Percentiles rank a stretch among this genome's conserved stretches.
phyloP scores from a whole-genome alignment of 2,888 invertebrate species.

The Allophyes oxyacanthae region DNA sequence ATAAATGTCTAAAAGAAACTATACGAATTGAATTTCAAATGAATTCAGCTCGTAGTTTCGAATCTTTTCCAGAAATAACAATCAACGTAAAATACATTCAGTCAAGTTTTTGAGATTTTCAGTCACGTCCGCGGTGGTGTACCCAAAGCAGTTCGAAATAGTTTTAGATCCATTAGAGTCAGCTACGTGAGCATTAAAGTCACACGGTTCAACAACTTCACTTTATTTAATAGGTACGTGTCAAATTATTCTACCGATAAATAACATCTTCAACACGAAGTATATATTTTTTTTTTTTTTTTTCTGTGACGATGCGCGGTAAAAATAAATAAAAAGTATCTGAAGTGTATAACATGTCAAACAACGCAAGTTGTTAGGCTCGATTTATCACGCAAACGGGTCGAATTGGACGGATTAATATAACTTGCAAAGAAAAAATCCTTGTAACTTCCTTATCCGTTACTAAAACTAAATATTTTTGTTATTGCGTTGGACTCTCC shows the following conservation, averaged over 20 bases:
- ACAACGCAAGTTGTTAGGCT: neutral
- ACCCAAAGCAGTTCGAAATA: neutral
- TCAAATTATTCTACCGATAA: neutral
- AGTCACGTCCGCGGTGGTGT: neutral
- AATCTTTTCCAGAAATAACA: slow-evolving; percentile 1
- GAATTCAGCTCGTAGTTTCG: neutral
- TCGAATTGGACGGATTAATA: too few species aligned
- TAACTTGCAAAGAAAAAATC: too few species aligned
- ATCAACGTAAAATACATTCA: neutral
- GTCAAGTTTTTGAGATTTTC: neutral
- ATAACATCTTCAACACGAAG: neutral
- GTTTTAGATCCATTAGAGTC: neutral
- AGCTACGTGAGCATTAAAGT: neutral
- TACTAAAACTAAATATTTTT: too few species aligned
- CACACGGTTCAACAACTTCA: neutral
- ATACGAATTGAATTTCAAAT: neutral
- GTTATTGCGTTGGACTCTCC: too few species aligned
- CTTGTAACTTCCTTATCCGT: too few species aligned
- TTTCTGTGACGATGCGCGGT: neutral
- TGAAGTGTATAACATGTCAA: too few species aligned
- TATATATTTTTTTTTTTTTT: neutral
- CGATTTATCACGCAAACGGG: neutral
- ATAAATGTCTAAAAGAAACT: too few species aligned
- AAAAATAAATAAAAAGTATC: neutral
- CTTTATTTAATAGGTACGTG: neutral